Conservation (phyloP, 2,113 vertebrate species). For the Ceuthmochares aereus region DNA sequence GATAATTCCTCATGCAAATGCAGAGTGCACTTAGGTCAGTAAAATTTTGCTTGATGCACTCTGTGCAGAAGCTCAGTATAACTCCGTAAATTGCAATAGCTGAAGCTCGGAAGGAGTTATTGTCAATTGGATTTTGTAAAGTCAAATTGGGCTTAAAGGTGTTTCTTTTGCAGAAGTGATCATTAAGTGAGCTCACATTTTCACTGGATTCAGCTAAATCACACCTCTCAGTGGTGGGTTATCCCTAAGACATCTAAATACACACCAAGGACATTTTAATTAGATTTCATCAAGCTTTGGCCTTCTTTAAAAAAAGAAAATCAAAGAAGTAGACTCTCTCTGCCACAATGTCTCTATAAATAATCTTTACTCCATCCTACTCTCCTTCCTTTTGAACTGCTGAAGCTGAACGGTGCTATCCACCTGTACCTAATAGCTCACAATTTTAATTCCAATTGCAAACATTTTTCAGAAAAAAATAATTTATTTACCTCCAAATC, state of each 20-base stretch:
- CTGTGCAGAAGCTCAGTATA: neutral
- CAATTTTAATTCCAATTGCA: neutral
- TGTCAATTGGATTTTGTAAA: neutral
- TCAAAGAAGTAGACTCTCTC: neutral
- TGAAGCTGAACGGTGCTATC: neutral
- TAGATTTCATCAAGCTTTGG: neutral
- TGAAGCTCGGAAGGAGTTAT: neutral
- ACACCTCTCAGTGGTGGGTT: constrained; percentile 10
- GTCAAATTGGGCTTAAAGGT: neutral
- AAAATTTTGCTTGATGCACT: neutral
- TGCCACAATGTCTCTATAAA: neutral
- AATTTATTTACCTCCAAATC: neutral
- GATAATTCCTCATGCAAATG: neutral
- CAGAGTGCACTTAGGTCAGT: neutral
- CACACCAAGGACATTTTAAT: neutral
- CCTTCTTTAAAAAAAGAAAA: neutral
- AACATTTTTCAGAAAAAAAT: neutral
- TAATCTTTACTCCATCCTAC: neutral
- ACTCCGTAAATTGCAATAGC: neutral
- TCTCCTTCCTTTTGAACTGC: neutral
- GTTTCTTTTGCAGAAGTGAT: neutral
- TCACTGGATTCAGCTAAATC: neutral
- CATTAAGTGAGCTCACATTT: neutral
- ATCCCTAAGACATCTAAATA: neutral
- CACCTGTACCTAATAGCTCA: neutral